Evolutionary conservation across 2,888 invertebrate species (phyloP).

Genomic region (Drosophila anomalata): DNA sequence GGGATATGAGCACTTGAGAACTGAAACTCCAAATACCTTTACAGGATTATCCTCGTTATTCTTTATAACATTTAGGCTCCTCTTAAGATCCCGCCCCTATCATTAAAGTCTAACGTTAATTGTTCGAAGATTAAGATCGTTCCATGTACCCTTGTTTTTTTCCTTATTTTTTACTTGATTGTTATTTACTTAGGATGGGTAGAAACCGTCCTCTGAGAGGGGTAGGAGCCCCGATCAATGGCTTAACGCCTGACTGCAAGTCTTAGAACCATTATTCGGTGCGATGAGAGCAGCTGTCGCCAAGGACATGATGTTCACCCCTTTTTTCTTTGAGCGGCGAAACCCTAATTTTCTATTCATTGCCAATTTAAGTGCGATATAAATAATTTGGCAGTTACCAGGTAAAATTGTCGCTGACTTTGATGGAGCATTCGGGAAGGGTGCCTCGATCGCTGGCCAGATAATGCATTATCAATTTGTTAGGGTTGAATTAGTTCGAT

Average conservation of each 20-base stretch:
- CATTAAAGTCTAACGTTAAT: constrained; percentile 64
- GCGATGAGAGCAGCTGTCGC: constrained; percentile 67
- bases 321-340: constrained; percentile 40
- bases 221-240: constrained; percentile 55
- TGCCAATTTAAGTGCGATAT: constrained; percentile 77
- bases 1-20: constrained; percentile 46
- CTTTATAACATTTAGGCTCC: constrained; percentile 18
- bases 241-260: constrained; percentile 53
- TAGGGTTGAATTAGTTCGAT: constrained; percentile 70
- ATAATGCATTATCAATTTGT: constrained; percentile 72
- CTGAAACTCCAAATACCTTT: constrained; percentile 36
- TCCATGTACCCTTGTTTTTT: constrained; percentile 18
- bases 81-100: constrained; percentile 62
- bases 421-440: constrained; percentile 56
- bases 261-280: constrained; percentile 55
- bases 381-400: constrained; percentile 73
- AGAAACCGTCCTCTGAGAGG: constrained; percentile 4
- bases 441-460: constrained; percentile 34
- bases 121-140: constrained; percentile 74
- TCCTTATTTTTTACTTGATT: constrained; percentile 39
- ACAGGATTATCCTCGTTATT: constrained; percentile 63
- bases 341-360: constrained; percentile 68
- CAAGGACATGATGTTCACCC: constrained; percentile 59
- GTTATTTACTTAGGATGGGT: constrained; percentile 66
- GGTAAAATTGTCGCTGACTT: constrained; percentile 64